Evolutionary conservation across 2,888 invertebrate species (phyloP).

Genomic region (Minunthozetes semirufus): DNA sequence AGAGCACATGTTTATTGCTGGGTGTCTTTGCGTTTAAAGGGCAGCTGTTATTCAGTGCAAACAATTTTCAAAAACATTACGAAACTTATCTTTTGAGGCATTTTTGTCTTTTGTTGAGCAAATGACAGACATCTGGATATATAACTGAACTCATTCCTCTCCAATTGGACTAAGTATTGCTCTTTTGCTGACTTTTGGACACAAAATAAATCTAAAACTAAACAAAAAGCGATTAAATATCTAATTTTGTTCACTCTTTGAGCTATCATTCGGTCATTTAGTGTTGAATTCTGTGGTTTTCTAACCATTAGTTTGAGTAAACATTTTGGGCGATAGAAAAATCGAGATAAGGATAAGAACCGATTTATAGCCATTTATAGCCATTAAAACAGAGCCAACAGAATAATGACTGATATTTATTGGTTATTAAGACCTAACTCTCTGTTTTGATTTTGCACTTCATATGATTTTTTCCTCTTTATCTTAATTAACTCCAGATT

Average conservation of each 20-base stretch:
- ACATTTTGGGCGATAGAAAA: neutral
- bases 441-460: neutral
- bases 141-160: neutral
- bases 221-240: neutral
- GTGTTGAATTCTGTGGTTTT: neutral
- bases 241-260: neutral
- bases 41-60: slow-evolving; percentile 12
- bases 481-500: too few species aligned
- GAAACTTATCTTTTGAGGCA: neutral
- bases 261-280: neutral
- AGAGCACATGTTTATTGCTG: neutral
- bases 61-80: neutral
- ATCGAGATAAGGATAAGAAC: neutral
- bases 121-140: neutral
- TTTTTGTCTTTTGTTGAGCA: neutral
- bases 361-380: too few species aligned
- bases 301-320: neutral
- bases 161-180: neutral
- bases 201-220: neutral
- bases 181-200: neutral
- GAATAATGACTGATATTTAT: neutral
- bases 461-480: neutral
- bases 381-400: neutral
- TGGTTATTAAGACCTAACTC: neutral
- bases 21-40: neutral